Percentiles rank a stretch among this genome's conserved stretches.
These are phyloP conservation scores for Artibeus jamaicensis DNA, from an alignment of 2,797 vertebrate genomes.

Conservation along the genomic window DNA sequence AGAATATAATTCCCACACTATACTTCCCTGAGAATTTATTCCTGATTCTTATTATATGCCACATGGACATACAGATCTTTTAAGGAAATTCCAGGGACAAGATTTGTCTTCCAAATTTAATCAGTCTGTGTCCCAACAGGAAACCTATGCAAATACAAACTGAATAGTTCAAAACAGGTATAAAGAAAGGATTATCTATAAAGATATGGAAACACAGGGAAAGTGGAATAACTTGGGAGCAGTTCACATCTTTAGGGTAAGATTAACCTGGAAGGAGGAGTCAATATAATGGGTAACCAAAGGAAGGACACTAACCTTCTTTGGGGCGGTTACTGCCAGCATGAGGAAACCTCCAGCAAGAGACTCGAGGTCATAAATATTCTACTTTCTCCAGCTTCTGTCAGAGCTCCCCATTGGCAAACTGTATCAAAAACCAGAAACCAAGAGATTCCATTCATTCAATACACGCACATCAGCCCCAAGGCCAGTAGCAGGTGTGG, in stretches of 20 bases:
- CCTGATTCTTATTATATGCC: background rate
- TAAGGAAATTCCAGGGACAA: background rate
- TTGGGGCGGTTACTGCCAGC: background rate
- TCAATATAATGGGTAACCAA: background rate
- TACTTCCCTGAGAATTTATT: background rate
- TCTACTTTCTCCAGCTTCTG: background rate
- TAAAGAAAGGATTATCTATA: background rate
- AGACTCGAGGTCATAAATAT: background rate
- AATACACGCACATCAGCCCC: background rate
- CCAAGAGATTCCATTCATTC: too few relatives aligned
- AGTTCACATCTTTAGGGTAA: background rate
- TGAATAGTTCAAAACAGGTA: background rate
- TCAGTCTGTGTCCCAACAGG: background rate
- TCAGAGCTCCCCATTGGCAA: background rate
- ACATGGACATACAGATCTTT: background rate
- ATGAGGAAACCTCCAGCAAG: background rate
- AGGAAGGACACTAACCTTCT: background rate
- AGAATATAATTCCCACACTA: background rate
- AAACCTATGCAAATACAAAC: background rate
- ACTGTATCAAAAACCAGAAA: background rate
- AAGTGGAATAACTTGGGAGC: background rate
- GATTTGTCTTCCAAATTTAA: conserved; percentile 25
- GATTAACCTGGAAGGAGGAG: background rate
- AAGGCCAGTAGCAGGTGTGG: background rate
- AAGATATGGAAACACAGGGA: background rate